Conservation (phyloP, 2,888 invertebrate species). For the Agonopterix arenella region DNA sequence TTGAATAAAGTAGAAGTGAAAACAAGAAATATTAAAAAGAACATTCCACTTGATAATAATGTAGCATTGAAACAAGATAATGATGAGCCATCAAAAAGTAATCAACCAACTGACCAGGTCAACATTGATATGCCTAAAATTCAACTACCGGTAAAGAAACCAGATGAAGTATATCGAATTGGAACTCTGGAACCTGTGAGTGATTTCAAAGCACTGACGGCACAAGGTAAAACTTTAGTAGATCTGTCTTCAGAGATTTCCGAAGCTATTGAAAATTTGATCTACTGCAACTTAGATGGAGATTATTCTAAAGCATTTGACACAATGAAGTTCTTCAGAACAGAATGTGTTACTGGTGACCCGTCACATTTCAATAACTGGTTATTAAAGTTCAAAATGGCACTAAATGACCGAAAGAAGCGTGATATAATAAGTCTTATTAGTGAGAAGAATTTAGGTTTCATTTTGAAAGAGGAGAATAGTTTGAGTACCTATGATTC, state of each 20-base stretch:
- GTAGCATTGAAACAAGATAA: slow-evolving; percentile 5
- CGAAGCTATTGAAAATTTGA: slow-evolving; percentile 54
- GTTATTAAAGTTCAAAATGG: slow-evolving; percentile 49
- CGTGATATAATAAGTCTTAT: slow-evolving; percentile 38
- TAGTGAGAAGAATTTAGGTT: slow-evolving; percentile 40
- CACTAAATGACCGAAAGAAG: slow-evolving; percentile 39
- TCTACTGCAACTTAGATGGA: slow-evolving; percentile 53
- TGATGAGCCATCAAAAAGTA: slow-evolving; percentile 11
- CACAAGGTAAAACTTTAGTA: slow-evolving; percentile 41
- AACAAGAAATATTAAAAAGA: slow-evolving; percentile 9
- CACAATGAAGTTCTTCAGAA: slow-evolving; percentile 49
- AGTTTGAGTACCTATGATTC: slow-evolving; percentile 40
- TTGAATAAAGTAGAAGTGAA: slow-evolving; percentile 53
- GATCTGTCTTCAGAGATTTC: slow-evolving; percentile 47
- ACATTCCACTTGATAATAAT: slow-evolving; percentile 16
- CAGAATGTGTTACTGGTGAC: slow-evolving; percentile 45
- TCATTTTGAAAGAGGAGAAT: slow-evolving; percentile 57
- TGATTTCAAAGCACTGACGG: slow-evolving; percentile 73
- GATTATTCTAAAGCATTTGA: slow-evolving; percentile 49
- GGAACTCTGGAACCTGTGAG: slow-evolving; percentile 78
- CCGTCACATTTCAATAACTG: slow-evolving; percentile 58
- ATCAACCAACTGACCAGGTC: slow-evolving; percentile 16
- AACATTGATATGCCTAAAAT: slow-evolving; percentile 38
- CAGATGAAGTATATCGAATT: slow-evolving; percentile 45
- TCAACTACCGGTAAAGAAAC: slow-evolving; percentile 31